Base-by-base conservation (phyloP, 2,797 vertebrate genomes). In the Merluccius polli region DNA sequence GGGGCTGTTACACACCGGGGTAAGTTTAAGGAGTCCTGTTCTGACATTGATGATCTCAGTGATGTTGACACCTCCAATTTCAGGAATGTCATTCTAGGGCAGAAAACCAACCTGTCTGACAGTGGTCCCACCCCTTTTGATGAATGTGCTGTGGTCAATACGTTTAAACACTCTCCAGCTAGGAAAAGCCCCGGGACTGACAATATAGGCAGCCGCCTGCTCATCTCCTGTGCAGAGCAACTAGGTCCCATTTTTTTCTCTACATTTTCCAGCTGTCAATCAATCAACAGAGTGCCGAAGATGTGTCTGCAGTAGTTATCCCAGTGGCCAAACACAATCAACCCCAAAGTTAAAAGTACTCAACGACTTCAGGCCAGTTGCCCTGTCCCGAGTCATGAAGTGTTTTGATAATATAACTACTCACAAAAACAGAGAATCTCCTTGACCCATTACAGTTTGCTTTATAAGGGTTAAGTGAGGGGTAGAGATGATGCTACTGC, bases 111-210 rank as follows among this genome's bases (percentile, higher is more conserved):
- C 67, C 67, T 30, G 29, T 31, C 67, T 69, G 67, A 15, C 68
- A 70, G 11, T 70, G 68, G 68, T 30, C 68, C 30, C 68, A 31
- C 30, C 68, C 68, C 68, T 70, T 32, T 70, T 70, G 30, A 70
- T 30, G 30, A 32, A 32, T 18, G 68, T 70, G 68, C 30, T 70
- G 29, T n/a, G n/a, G n/a, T 32, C 15, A 16, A 70, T 70, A 15
- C 33, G 68, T 70, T 33, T 32, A 70, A 70, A 16, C 68, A 70
- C 68, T 15, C 30, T 16, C 32, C 30, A 70, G 30, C 30, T 70
- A 70, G 68, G 68, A 32, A 70, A 18, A 70, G 68, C 68, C 68
- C 30, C 30, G 7, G 68, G 68, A 30, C 27, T 21, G 44, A 48
- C 44, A 48, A 16, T 70, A 32, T 3, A 15, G 63, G 13, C 30